These are phyloP conservation scores for Aphaenogaster ashmeadi DNA, from an alignment of 1,140 invertebrate species.

Conservation along the genomic window DNA sequence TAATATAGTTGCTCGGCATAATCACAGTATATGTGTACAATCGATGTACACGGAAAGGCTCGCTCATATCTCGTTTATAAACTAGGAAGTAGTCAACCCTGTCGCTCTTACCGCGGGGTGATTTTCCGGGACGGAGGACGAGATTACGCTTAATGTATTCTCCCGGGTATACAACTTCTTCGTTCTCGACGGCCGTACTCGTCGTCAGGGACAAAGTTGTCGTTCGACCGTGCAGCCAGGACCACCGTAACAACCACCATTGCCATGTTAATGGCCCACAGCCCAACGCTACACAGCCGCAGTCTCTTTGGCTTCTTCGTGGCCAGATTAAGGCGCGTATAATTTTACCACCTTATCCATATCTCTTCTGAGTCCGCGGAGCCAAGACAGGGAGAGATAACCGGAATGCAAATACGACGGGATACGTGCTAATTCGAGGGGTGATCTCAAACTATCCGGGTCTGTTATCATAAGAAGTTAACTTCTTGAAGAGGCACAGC, in stretches of 20 bases:
- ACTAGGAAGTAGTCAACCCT: background rate
- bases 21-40: background rate
- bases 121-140: conserved; percentile 54
- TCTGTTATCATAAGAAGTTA: background rate
- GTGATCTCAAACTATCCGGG: background rate
- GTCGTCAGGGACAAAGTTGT: conserved; percentile 70
- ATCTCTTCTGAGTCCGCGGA: conserved; percentile 8
- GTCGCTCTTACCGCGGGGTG: background rate
- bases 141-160: conserved; percentile 77
- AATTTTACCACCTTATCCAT: conserved; percentile 61
- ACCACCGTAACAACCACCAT: conserved; percentile 72
- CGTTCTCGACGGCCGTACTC: conserved; percentile 56
- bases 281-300: conserved; percentile 14
- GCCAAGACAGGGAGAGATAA: conserved; percentile 1
- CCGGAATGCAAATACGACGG: conserved; percentile 10
- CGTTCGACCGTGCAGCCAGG: conserved; percentile 51
- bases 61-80: conserved; percentile 22
- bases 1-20: background rate
- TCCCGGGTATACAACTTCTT: conserved; percentile 71
- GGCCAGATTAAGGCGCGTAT: conserved; percentile 36
- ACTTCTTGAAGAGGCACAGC: background rate
- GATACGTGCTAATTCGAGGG: conserved; percentile 54
- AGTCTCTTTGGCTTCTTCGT: conserved; percentile 62
- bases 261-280: conserved; percentile 72
- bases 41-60: conserved; percentile 3